These are phyloP conservation scores for Lepidochrysops patricia DNA, from an alignment of 2,888 invertebrate species.

Conservation along the genomic window DNA sequence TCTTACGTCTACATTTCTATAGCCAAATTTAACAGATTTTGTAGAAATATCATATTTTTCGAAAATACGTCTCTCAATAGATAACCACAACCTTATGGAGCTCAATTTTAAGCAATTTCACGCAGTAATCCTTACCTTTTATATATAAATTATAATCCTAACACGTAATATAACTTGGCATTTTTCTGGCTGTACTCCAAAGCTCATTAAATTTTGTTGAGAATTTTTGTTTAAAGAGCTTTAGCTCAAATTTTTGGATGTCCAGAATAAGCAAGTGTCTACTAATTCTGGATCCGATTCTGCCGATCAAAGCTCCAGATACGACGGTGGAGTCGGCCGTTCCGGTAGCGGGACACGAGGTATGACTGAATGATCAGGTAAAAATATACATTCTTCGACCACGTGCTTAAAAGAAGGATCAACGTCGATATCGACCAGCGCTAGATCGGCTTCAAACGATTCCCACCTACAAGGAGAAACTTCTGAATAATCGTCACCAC, in stretches of 20 bases:
- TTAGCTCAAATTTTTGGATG: conserved; percentile 44
- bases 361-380: conserved; percentile 74
- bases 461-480: conserved; percentile 76
- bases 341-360: conserved; percentile 68
- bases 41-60: conserved; percentile 54
- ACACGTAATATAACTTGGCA: conserved; percentile 14
- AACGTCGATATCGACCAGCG: conserved; percentile 75
- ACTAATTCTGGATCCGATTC: conserved; percentile 65
- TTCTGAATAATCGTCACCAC: conserved; percentile 58
- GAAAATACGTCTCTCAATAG: conserved; percentile 69
- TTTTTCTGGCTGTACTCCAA: conserved; percentile 12
- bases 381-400: conserved; percentile 76
- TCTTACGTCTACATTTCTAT: conserved; percentile 39
- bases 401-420: conserved; percentile 77
- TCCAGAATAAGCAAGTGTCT: conserved; percentile 48
- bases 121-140: conserved; percentile 18
- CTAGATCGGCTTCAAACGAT: conserved; percentile 76
- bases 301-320: conserved; percentile 67
- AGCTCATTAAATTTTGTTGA: conserved; percentile 9
- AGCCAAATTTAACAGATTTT: conserved; percentile 56
- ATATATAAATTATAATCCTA: conserved; percentile 17
- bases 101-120: conserved; percentile 61
- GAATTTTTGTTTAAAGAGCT: conserved; percentile 13
- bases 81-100: conserved; percentile 64
- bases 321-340: conserved; percentile 74